phyloP scores from a whole-genome alignment of 2,113 vertebrate species.

The Bos javanicus region DNA sequence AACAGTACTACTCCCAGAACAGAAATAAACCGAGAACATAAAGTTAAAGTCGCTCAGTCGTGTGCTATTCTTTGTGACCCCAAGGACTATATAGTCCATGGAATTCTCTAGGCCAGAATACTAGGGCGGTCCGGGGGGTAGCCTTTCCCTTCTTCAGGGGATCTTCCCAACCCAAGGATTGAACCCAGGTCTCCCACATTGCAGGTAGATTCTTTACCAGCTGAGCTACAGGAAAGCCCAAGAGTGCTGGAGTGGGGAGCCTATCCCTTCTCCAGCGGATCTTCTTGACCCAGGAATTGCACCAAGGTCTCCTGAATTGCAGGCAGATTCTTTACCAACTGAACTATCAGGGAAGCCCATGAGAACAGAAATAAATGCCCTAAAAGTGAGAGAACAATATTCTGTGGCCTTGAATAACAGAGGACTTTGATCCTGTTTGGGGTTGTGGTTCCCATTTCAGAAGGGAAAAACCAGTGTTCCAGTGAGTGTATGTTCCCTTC shows the following conservation, averaged over 20 bases:
- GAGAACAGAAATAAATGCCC: not conserved
- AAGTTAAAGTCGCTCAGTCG: rapidly evolving
- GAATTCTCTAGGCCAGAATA: not conserved
- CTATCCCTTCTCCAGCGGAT: rapidly evolving
- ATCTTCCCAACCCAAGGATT: not conserved
- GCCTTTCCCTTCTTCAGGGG: not conserved
- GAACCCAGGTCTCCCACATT: not conserved
- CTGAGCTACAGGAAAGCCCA: not conserved
- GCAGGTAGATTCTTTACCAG: not conserved
- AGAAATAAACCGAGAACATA: rapidly evolving
- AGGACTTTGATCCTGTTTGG: not conserved
- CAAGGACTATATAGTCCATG: not conserved
- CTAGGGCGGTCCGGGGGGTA: not conserved
- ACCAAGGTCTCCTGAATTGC: not conserved
- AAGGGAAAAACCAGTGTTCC: not conserved
- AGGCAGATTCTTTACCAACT: not conserved
- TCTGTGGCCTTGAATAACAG: not conserved
- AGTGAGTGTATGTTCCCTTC: not conserved
- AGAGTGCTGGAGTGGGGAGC: not conserved
- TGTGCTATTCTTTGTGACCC: not conserved
- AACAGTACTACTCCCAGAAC: not conserved
- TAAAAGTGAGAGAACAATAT: not conserved
- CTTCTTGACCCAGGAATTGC: not conserved
- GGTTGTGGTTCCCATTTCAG: not conserved
- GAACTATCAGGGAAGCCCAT: not conserved